Evolutionary conservation across 2,113 vertebrate species (phyloP), one percentile per base, ranked within the genome.

Genomic region (Hippocampus abdominalis): DNA sequence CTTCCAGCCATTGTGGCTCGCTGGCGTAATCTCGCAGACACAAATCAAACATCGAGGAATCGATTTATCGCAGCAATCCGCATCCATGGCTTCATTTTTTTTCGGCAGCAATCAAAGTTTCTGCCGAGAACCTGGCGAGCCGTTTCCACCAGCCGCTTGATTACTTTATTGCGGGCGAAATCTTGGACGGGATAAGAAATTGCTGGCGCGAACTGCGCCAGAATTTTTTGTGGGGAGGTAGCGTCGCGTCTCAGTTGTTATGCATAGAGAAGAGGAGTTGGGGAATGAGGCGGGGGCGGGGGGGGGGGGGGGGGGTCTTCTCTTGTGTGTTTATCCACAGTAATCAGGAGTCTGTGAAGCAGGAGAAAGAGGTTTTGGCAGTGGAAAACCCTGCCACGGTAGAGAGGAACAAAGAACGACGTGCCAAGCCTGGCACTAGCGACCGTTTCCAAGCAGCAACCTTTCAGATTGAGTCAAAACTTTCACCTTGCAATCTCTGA

Each of bases 321-420:
- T 88, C 87, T 81, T 87, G 81, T 68, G 72, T 89, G 88, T 89
- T 89, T 90, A 89, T 89, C 89, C 89, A 89, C 87, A 89, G 83
- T 88, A 89, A 89, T 90, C 88, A 89, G 85, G 86, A 89, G 87
- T 88, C 88, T 84, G 84, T 84, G 88, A 82, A 84, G 79, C 88
- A 82, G 84, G 83, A 86, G 81, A 74, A 74, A 65, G 71, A 78
- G 77, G 83, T 79, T 32, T 88, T 88, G 87, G 86, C 85, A 87
- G 77, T 71, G 81, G 73, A 77, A 68, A 75, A 77, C 80, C 66
- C 84, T 79, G 86, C 82, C 81, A 85, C 83, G 89, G 87, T 89
- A 87, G 86, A 85, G 87, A 81, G 87, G 82, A 86, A 89, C 86
- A 88, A 88, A 88, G 76, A 89, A 83, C 79, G 74, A 82, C 66